phyloP scores from a whole-genome alignment of 2,113 vertebrate genomes.

The Lampris megalopsis region DNA sequence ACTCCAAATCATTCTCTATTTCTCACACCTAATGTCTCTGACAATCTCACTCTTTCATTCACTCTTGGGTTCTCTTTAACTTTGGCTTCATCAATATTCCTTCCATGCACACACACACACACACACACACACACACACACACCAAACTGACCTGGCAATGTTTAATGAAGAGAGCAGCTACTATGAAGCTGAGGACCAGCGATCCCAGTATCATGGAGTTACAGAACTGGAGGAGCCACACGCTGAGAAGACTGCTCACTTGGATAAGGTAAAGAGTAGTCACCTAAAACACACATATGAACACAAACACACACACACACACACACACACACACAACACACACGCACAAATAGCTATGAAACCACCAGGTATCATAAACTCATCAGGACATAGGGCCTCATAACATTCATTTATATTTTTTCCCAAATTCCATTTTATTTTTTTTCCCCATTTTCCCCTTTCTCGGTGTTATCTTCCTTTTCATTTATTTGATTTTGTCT shows the following conservation, averaged over 20 bases:
- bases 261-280: conserved; percentile 89
- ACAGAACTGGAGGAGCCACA: conserved; percentile 94
- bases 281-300: conserved; percentile 78
- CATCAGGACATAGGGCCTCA: too few species aligned
- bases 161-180: conserved; percentile 87
- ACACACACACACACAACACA: too few species aligned
- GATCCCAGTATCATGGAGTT: conserved; percentile 97
- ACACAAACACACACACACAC: conserved; percentile 35
- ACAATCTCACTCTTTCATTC: background rate
- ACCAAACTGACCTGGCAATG: conserved; percentile 86
- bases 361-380: too few species aligned
- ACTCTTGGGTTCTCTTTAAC: background rate
- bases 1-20: too few species aligned
- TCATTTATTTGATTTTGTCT: too few species aligned
- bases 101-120: background rate
- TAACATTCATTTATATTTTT: too few species aligned
- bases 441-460: too few species aligned
- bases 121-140: background rate
- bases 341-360: too few species aligned
- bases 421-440: too few species aligned
- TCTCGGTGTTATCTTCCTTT: too few species aligned
- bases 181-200: conserved; percentile 92
- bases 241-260: conserved; percentile 86
- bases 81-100: background rate
- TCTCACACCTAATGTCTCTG: too few species aligned